phyloP scores from a whole-genome alignment of 2,113 vertebrate genomes.

The Erythrocercus mccallii region DNA sequence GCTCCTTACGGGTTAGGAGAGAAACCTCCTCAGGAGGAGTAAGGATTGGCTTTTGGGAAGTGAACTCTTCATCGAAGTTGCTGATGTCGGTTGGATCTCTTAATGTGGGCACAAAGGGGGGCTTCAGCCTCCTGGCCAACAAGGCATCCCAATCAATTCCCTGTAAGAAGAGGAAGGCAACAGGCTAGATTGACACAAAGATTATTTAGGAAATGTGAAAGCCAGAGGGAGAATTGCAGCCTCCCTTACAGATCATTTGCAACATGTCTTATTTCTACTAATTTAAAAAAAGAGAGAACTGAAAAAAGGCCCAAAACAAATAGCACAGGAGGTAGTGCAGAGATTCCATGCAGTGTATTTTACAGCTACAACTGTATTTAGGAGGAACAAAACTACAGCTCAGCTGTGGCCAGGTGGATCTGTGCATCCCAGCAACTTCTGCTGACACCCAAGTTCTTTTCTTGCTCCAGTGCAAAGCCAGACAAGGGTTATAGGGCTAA shows the following conservation, averaged over 20 bases:
- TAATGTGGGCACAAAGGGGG: constrained; percentile 84
- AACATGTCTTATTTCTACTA: background rate
- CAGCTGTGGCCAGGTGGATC: background rate
- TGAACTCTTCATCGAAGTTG: constrained; percentile 92
- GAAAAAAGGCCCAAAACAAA: background rate
- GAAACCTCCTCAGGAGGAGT: constrained; percentile 76
- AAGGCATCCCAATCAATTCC: constrained; percentile 86
- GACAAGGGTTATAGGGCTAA: background rate
- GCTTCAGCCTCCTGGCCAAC: constrained; percentile 76
- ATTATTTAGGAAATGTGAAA: background rate
- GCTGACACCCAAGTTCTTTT: background rate
- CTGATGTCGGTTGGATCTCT: constrained; percentile 78
- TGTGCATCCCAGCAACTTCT: background rate
- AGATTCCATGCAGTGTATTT: background rate
- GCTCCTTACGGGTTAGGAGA: constrained; percentile 75
- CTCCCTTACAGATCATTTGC: background rate
- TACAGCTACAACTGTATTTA: background rate
- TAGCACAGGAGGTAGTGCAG: background rate
- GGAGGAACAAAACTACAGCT: background rate
- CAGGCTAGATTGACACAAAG: background rate
- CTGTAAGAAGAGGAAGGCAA: constrained; percentile 60
- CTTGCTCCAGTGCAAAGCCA: background rate
- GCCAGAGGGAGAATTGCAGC: background rate
- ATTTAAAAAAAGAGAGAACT: background rate
- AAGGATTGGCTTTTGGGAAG: constrained; percentile 79